A percentile compares a stretch with the other conserved stretches of the same genome.
These are phyloP conservation scores for Rhynchotus rufescens DNA, from an alignment of 2,797 vertebrate genomes.

Conservation along the genomic window DNA sequence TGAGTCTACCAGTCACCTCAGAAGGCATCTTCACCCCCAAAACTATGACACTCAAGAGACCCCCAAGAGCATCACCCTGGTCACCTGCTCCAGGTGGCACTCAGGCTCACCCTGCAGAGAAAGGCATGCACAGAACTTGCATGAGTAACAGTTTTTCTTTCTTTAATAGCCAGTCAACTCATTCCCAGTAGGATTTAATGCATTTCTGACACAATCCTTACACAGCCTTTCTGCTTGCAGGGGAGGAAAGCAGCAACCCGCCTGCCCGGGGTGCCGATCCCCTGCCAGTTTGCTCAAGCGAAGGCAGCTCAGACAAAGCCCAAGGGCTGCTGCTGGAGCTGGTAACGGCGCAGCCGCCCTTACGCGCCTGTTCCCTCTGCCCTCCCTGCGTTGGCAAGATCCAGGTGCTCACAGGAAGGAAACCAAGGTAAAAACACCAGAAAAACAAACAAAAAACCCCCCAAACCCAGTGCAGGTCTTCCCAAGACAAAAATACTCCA, in stretches of 20 bases:
- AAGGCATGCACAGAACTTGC: rapidly evolving
- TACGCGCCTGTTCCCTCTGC: background rate
- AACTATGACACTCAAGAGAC: rapidly evolving
- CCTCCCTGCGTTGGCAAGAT: background rate
- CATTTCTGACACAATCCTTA: background rate
- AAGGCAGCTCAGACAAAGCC: background rate
- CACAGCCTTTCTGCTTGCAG: background rate
- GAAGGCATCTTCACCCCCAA: background rate
- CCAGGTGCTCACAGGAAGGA: background rate
- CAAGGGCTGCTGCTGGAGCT: background rate
- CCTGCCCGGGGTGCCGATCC: background rate
- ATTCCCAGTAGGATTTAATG: background rate
- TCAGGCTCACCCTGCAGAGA: rapidly evolving
- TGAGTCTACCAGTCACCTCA: background rate
- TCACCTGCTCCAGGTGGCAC: background rate
- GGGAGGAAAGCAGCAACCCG: too few relatives aligned
- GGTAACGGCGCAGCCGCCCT: background rate
- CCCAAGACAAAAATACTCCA: background rate
- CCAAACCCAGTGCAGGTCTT: too few relatives aligned
- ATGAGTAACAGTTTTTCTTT: background rate
- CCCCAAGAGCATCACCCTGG: background rate
- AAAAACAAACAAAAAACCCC: too few relatives aligned
- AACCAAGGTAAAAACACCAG: background rate
- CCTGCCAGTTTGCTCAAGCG: background rate
- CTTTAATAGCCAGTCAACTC: background rate